Percentiles rank a stretch among this genome's conserved stretches.
These are phyloP conservation scores for Antigone vipio DNA, from an alignment of 2,113 vertebrate species.

Conservation along the genomic window DNA sequence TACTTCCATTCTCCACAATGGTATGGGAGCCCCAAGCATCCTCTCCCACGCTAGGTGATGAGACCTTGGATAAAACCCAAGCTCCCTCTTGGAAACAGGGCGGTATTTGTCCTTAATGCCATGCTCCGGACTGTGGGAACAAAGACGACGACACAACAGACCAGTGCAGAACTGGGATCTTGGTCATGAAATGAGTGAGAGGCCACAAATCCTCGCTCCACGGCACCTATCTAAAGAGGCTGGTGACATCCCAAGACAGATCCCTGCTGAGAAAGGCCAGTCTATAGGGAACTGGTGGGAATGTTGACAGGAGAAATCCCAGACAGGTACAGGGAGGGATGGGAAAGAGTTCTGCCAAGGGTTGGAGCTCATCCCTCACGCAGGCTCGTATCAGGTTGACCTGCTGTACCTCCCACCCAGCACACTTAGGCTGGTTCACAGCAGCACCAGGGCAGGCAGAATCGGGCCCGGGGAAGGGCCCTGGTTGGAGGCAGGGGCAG, in stretches of 20 bases:
- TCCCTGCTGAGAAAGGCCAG: slow-evolving; percentile 20
- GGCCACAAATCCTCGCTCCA: neutral
- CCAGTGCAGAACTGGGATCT: neutral
- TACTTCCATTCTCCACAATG: neutral
- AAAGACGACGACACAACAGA: neutral
- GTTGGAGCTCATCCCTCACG: neutral
- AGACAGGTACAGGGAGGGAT: neutral
- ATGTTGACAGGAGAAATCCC: slow-evolving; percentile 27
- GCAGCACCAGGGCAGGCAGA: neutral
- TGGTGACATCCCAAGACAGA: slow-evolving; percentile 19
- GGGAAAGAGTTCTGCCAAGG: neutral
- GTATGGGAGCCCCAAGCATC: neutral
- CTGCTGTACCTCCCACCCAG: neutral
- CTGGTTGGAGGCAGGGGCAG: neutral
- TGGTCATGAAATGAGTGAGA: neutral
- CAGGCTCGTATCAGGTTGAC: neutral
- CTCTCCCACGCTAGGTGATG: neutral
- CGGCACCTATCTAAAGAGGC: slow-evolving; percentile 7
- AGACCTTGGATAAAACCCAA: neutral
- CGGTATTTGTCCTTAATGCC: neutral
- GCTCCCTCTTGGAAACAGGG: neutral
- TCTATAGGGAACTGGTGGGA: neutral
- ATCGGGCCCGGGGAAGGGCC: accelerated
- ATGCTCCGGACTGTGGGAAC: neutral
- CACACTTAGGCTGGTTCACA: neutral